Conservation (phyloP, 2,888 invertebrate genomes). For the Spialia ferax region DNA sequence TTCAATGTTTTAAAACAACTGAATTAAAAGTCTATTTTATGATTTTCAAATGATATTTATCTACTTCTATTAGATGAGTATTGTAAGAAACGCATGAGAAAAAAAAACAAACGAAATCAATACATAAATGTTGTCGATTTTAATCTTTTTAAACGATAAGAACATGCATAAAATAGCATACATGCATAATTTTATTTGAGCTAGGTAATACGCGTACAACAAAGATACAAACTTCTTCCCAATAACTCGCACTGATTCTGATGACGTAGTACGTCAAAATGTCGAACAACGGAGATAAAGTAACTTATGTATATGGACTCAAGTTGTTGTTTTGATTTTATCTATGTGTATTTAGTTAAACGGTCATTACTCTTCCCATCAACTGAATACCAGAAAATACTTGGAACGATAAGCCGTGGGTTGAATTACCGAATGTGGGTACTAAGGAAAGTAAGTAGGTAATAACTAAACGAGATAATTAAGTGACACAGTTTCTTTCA, state of each 20-base stretch:
- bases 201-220: too few relatives aligned
- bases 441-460: neutral
- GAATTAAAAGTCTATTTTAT: too few relatives aligned
- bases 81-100: too few relatives aligned
- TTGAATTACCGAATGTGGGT: neutral
- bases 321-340: constrained; percentile 14
- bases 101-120: too few relatives aligned
- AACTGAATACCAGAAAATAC: constrained; percentile 9
- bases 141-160: too few relatives aligned
- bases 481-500: neutral
- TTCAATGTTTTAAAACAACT: too few relatives aligned
- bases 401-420: neutral
- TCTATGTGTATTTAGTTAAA: constrained; percentile 7
- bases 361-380: constrained; percentile 16
- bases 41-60: too few relatives aligned
- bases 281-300: neutral
- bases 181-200: too few relatives aligned
- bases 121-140: too few relatives aligned
- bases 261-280: neutral
- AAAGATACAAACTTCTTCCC: neutral
- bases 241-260: neutral
- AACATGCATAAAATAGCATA: too few relatives aligned
- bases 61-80: too few relatives aligned
- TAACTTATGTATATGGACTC: neutral
- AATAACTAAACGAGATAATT: neutral